Evolutionary conservation across 2,888 invertebrate species (phyloP), one percentile per base, ranked within the genome.

Genomic region (Tetragonula carbonaria): DNA sequence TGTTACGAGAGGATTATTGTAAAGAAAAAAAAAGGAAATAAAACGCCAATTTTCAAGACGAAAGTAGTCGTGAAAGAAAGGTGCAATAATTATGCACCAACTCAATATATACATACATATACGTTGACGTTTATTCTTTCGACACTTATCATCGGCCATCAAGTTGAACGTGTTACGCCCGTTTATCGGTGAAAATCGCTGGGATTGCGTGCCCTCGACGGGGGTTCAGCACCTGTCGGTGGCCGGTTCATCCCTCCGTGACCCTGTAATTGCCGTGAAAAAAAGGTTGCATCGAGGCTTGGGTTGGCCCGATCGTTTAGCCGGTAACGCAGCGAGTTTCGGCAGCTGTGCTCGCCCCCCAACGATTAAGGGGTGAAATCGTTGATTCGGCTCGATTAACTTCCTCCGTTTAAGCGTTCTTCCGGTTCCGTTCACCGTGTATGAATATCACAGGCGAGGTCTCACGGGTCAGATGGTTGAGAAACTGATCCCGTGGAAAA

Each of bases 371-470:
- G 84, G 83, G 81, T 83, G 78, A 87, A 88, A 85, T 89, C 82
- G 88, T 66, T 86, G 83, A 86, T 79, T 76, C 74, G 77, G 78
- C 88, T 92, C 93, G 92, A 93, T 94, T 93, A 94, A 93, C 93
- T 93, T 90, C 90, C 90, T 91, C 89, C 86, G 88, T 91, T 92
- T 93, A 92, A 93, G 91, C 90, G 88, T 80, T 90, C 88, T 93
- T 93, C 93, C 93, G 93, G 92, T 88, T 74, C 53, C 51, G 62
- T 18, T 50, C 59, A n/a, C 68, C 63, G 59, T 28, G 18, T 38
- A n/a, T 57, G 45, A 23, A 59, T 81, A 83, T 74, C 80, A 53
- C 55, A 80, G 78, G 45, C 67, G 33, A 53, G 51, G 59, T 78
- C 72, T 65, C 81, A 76, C 74, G 86, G 75, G 82, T 86, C 86